Base-by-base conservation (phyloP, 2,888 invertebrate genomes). In the Scaeva pyrastri region DNA sequence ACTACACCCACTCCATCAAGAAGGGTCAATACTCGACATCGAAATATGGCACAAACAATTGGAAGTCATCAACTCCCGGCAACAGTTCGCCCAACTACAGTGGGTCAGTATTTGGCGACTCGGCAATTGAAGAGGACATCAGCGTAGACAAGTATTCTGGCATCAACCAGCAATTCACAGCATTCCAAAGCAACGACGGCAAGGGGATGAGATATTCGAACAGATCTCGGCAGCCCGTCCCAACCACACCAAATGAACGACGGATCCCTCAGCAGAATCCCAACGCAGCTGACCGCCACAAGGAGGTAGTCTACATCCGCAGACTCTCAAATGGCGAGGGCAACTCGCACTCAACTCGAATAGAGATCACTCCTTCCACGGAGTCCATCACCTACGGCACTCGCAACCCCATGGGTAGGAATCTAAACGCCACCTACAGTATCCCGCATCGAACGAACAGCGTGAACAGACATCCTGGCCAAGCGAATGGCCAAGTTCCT, bases 1-100 rank as follows among this genome's bases (percentile, higher is more conserved):
- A 93, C 73, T 93, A 93, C 87, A 93, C 93, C 1, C 92, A 92
- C 85, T 93, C 93, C 7, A 93, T 93, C 58, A 93, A 93, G 78
- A 91, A 91, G 58, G 92, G 92, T 0, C 93, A 93, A 86, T 93
- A 93, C 70, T 91, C 91, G 2, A 90, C 90, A n/a, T 89, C 90
- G 5, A 90, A 89, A 60, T 85, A 87, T 60, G 84, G 87, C n/a
- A 88, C 88, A 26, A 89, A 90, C 1, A 90, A 91, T 81, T 92
- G 92, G 91, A 92, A 92, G 73, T 90, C 90, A 2, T 92, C 93
- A 1, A 92, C 93, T 11, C 92, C 92, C 2, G 93, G 92, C 23
- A 92, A 91, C 39, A 92, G 92, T 64, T 92, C 93, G 4, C 93
- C 93, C 16, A 93, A 93, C 86, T 93, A 93, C 75, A 92, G 92